Evolutionary conservation across 2,113 vertebrate genomes (phyloP), one percentile per base, ranked within the genome.

Genomic region (Coptodon rendalli): DNA sequence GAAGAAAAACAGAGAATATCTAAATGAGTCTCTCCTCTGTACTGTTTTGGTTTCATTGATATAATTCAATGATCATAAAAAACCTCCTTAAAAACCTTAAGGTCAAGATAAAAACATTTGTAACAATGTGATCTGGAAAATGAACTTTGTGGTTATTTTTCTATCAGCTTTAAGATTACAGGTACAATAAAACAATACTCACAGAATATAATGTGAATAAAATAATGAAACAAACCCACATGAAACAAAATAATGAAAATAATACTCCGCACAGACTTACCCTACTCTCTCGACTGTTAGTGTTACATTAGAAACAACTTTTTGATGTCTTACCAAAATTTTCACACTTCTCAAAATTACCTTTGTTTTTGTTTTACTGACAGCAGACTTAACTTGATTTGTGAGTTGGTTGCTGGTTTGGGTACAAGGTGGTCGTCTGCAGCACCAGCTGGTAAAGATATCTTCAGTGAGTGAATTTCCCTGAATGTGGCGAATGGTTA

Each of bases 311-410:
- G 54, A 57, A 57, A 57, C 10, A 57, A 27, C 34, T 34, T 34
- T 34, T 34, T 34, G 7, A 34, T 34, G 34, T 34, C 34, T 34
- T 34, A 9, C 0, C 54, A 56, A 0, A 14, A 27, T 14, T 27
- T 27, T 57, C 0, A 2, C 10, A 24, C 22, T 24, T 56, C 6
- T 56, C 53, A 56, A 24, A 56, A 56, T 61, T 0, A 10, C 0
- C 9, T 0, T 34, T 19, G 29, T 0, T 4, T 63, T 10, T 19
- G 5, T 0, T 34, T 34, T 61, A 6, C 9, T 36, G 9, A 63
- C 27, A 17, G 14, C 57, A 61, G 27, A 61, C 29, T 61, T 0
- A 34, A 16, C 57, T 0, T 61, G 57, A 19, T 29, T 61, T 61
- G 57, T 12, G 59, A 63, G 31, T 1, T 63, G 17, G 31, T 63